Conservation (phyloP, 2,113 vertebrate genomes). For the Dipodomys merriami region DNA sequence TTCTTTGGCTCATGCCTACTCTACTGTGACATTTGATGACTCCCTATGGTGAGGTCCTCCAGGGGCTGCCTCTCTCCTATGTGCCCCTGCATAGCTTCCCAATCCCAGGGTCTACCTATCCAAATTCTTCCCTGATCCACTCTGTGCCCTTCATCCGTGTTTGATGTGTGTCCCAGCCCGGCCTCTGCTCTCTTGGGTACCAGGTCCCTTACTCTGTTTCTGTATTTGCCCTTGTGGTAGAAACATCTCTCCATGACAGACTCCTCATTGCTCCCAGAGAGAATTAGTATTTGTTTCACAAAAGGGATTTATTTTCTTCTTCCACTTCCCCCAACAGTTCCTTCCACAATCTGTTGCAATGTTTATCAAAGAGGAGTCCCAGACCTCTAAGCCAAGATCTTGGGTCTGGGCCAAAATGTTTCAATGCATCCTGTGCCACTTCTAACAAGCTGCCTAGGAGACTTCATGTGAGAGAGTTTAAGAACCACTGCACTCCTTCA, state of each 20-base stretch:
- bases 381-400: conserved; percentile 33
- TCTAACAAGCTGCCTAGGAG: conserved; percentile 45
- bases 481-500: not conserved
- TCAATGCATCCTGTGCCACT: not conserved
- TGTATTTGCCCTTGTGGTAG: not conserved
- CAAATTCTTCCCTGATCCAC: not conserved
- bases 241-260: not conserved
- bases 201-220: not conserved
- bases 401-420: conserved; percentile 26
- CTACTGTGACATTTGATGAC: not conserved
- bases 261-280: not conserved
- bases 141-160: not conserved
- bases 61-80: not conserved
- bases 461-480: not conserved
- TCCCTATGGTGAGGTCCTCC: not conserved
- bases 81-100: not conserved
- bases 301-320: conserved; percentile 21
- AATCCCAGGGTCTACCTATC: not conserved
- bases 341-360: conserved; percentile 9
- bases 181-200: not conserved
- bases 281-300: conserved; percentile 44
- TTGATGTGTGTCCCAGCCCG: not conserved
- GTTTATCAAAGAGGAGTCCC: conserved; percentile 12
- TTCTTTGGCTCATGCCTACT: not conserved
- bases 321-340: not conserved